phyloP scores from a whole-genome alignment of 2,797 vertebrate species.

The Neoniphon sammara region DNA sequence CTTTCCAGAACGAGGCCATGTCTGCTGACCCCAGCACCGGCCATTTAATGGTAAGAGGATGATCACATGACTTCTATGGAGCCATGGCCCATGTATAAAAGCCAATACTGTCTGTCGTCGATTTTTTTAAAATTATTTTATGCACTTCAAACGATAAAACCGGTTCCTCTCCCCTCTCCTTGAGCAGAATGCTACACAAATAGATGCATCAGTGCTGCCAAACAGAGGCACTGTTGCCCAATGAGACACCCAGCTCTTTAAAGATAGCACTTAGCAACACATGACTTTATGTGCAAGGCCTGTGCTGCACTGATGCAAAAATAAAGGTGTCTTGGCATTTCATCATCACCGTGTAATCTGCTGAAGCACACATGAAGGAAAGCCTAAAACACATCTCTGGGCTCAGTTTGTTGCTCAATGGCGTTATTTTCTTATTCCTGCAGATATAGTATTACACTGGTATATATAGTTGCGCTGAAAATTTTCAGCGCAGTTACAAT shows the following conservation, averaged over 20 bases:
- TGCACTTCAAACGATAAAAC: not conserved
- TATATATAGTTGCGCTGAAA: too few species aligned
- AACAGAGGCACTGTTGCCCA: slow-evolving; percentile 79
- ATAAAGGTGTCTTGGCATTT: slow-evolving; percentile 53
- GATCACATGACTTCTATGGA: not conserved
- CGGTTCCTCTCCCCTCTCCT: not conserved
- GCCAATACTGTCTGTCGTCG: not conserved
- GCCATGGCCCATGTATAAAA: too few species aligned
- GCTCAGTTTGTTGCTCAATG: not conserved
- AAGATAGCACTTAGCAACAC: slow-evolving; percentile 15
- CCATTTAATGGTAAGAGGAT: slow-evolving; percentile 83
- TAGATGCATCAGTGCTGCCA: slow-evolving; percentile 52
- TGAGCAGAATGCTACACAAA: slow-evolving; percentile 8
- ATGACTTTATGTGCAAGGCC: slow-evolving; percentile 28
- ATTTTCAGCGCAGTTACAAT: too few species aligned
- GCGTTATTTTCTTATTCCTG: not conserved
- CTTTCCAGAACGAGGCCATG: slow-evolving; percentile 91
- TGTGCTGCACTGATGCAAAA: slow-evolving; percentile 43
- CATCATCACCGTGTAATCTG: slow-evolving; percentile 48
- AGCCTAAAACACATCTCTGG: slow-evolving; percentile 5
- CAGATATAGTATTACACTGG: too few species aligned
- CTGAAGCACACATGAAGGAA: slow-evolving; percentile 17
- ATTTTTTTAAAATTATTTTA: too few species aligned
- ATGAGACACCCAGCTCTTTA: slow-evolving; percentile 36
- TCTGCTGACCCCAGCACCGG: slow-evolving; percentile 81